A percentile compares a stretch with the other conserved stretches of the same genome.
phyloP scores from a whole-genome alignment of 2,888 invertebrate genomes.

The Chaetogeoica ovagalla region DNA sequence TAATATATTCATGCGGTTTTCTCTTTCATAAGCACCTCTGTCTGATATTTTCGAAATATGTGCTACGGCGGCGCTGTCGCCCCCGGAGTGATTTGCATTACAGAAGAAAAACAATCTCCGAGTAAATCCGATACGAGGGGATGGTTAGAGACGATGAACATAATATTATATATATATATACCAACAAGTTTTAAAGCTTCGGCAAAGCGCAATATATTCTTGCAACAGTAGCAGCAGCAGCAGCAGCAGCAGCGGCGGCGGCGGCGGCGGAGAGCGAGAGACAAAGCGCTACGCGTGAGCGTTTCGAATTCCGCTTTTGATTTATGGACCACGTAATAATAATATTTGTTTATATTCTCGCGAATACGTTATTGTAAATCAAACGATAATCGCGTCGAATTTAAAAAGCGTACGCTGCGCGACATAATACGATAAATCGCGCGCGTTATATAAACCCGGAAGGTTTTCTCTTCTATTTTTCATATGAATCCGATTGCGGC shows the following conservation, averaged over 20 bases:
- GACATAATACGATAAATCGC: no score
- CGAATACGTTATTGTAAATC: no score
- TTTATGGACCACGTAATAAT: conserved; percentile 6
- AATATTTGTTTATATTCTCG: no score
- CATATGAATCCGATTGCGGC: no score
- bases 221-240: conserved; percentile 9
- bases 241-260: no score
- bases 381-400: no score
- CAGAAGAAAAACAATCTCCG: conserved; percentile 52
- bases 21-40: conserved; percentile 52
- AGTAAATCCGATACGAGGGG: conserved; percentile 47
- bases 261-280: no score
- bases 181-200: conserved; percentile 44
- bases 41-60: conserved; percentile 51
- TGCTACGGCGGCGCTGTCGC: conserved; percentile 43
- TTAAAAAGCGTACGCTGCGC: no score
- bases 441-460: no score
- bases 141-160: conserved; percentile 41
- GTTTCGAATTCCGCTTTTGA: conserved; percentile 44
- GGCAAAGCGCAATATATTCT: conserved; percentile 42
- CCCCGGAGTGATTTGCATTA: conserved; percentile 50
- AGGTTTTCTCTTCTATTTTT: no score
- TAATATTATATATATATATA: conserved; percentile 13
- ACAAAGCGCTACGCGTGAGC: no score
- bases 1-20: conserved; percentile 52